Base-by-base conservation (phyloP, 2,797 vertebrate species). In the Sus cebifrons region DNA sequence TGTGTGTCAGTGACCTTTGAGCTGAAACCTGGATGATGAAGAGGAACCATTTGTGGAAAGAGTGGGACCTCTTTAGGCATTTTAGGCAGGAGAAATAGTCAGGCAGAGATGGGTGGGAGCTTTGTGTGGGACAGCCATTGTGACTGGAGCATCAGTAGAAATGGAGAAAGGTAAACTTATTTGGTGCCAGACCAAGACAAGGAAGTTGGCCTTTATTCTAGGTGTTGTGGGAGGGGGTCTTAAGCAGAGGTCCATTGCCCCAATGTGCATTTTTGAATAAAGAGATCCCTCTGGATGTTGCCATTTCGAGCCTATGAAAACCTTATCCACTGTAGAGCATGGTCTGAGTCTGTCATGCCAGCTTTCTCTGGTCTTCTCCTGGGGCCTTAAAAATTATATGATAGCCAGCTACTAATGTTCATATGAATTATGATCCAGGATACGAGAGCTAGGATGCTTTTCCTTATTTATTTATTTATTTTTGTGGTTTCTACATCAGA, bases 301-400 rank as follows among this genome's bases (percentile, higher is more conserved):
- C 78, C 40, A 4, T 78, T 25, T 79, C 20, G 29, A 86, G 82
- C 18, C 25, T 54, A 83, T 36, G 88, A 23, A 44, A 84, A 77
- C 62, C 71, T 4, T 27, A 40, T 60, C 83, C 20, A 54, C 83
- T 52, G 49, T 44, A 86, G 56, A 86, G 85, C 86, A 44, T 68
- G 83, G 70, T 89, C 94, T 65, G 62, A 23, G 95, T 95, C 85
- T 77, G 83, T 96, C 89, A 89, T 10, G 89, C 70, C 90, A 75
- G 20, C 83, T 73, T 82, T 40, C 84, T 44, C 7, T 17, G 71
- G 75, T 71, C 60, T 94, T 94, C 91, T 95, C 96, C 62, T 84
- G 93, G 54, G 93, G 71, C 52, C 70, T 94, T 86, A 88, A 81
- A 62, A 73, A 73, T 96, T 52, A 21, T 56, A 40, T 83, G 79